Conservation (phyloP, 2,113 vertebrate genomes). For the Neogobius melanostomus region DNA sequence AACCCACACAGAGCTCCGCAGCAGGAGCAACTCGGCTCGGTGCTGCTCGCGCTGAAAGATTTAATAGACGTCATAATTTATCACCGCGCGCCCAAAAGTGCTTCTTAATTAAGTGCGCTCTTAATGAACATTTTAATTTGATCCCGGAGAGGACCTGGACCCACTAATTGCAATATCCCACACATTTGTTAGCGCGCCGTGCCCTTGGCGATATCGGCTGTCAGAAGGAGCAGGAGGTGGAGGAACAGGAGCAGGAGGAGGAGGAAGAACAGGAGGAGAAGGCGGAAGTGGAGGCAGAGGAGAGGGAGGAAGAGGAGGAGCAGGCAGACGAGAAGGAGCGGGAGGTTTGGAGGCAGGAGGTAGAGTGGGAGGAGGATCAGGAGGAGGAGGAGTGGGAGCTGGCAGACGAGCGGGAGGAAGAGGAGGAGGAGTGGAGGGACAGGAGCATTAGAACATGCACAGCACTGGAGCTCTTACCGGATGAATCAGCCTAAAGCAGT, state of each 20-base stretch:
- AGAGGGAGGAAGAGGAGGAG: too few relatives aligned
- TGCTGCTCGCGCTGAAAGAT: conserved; percentile 85
- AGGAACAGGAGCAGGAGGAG: conserved; percentile 67
- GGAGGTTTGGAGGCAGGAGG: too few relatives aligned
- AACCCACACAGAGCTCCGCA: conserved; percentile 78
- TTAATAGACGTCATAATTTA: conserved; percentile 99
- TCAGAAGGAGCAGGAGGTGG: conserved; percentile 82
- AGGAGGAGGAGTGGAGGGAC: too few relatives aligned
- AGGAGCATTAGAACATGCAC: too few relatives aligned
- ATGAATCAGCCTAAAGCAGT: too few relatives aligned
- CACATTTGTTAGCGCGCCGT: conserved; percentile 99
- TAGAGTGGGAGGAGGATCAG: too few relatives aligned
- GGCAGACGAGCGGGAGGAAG: too few relatives aligned
- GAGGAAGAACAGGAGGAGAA: conserved; percentile 44
- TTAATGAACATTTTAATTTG: conserved; percentile 99
- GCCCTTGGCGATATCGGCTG: conserved; percentile 99
- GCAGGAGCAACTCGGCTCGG: conserved; percentile 92
- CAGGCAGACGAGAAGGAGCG: too few relatives aligned
- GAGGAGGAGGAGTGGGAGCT: too few relatives aligned
- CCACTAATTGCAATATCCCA: conserved; percentile 99
- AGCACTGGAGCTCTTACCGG: too few relatives aligned
- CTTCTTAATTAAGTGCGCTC: conserved; percentile 99
- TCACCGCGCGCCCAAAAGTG: conserved; percentile 99
- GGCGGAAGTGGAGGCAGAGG: too few relatives aligned
- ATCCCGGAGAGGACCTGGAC: conserved; percentile 99